These are phyloP conservation scores for Anguilla obscura DNA, from an alignment of 2,797 vertebrate species.

Conservation along the genomic window DNA sequence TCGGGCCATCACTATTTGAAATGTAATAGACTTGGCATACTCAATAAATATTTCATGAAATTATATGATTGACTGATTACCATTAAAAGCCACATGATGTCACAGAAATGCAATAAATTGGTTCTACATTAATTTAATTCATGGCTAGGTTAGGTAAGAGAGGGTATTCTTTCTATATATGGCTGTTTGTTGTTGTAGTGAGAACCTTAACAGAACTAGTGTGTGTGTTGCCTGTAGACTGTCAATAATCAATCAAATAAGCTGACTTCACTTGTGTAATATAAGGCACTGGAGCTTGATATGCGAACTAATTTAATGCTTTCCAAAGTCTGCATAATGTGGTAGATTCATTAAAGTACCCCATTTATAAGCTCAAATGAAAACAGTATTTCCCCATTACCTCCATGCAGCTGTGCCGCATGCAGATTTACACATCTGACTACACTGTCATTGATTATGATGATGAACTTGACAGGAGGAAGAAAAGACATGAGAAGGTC, in stretches of 20 bases:
- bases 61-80: neutral
- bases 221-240: neutral
- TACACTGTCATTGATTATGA: conserved; percentile 6
- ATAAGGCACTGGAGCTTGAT: neutral
- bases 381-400: neutral
- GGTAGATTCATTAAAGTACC: neutral
- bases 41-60: conserved; percentile 11
- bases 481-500: neutral
- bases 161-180: neutral
- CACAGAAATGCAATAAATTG: neutral
- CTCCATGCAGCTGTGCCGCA: neutral
- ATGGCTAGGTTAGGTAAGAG: neutral
- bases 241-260: neutral
- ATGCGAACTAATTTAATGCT: neutral
- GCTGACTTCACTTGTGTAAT: neutral
- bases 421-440: conserved; percentile 3
- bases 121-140: neutral
- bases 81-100: neutral
- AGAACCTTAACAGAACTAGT: neutral
- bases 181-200: neutral
- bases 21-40: neutral
- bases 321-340: neutral
- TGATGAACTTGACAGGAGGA: neutral
- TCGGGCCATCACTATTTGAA: neutral
- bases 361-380: neutral